phyloP scores from a whole-genome alignment of 2,113 vertebrate genomes.

The Oophaga pumilio region DNA sequence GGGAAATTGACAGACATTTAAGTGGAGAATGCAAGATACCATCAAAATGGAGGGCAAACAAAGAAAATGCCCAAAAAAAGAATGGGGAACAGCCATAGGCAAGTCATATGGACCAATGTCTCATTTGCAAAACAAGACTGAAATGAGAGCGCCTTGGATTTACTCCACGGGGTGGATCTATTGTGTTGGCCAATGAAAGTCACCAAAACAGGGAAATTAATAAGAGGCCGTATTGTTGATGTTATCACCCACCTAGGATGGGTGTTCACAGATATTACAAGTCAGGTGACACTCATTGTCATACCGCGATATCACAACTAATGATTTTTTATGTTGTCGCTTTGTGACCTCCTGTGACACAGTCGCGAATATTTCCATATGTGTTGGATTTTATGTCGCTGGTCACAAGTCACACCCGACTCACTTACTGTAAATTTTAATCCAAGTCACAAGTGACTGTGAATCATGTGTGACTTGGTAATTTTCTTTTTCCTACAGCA shows the following conservation, averaged over 20 bases:
- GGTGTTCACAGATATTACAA: too few relatives aligned
- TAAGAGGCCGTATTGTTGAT: background rate
- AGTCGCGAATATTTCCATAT: too few relatives aligned
- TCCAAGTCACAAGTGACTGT: too few relatives aligned
- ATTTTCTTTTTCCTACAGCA: too few relatives aligned
- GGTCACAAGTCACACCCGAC: too few relatives aligned
- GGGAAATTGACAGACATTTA: slow-evolving; percentile 28
- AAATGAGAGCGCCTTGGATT: background rate
- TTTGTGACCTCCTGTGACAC: too few relatives aligned
- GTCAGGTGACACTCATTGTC: too few relatives aligned
- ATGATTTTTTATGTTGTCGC: too few relatives aligned
- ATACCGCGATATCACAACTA: too few relatives aligned
- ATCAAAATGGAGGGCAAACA: slow-evolving; percentile 39
- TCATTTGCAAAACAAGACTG: slow-evolving; percentile 23
- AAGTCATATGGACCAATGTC: slow-evolving; percentile 12
- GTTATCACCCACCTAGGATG: background rate
- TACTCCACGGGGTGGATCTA: background rate
- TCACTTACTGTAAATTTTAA: too few relatives aligned
- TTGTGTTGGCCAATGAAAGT: background rate
- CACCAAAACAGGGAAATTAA: background rate
- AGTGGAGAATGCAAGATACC: slow-evolving; percentile 17
- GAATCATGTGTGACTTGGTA: too few relatives aligned
- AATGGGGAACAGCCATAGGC: slow-evolving; percentile 8
- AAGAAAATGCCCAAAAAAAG: slow-evolving; percentile 15
- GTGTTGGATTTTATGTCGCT: too few relatives aligned